Evolutionary conservation across 2,797 vertebrate species (phyloP).

Genomic region (Poeciliopsis paucimaculata): DNA sequence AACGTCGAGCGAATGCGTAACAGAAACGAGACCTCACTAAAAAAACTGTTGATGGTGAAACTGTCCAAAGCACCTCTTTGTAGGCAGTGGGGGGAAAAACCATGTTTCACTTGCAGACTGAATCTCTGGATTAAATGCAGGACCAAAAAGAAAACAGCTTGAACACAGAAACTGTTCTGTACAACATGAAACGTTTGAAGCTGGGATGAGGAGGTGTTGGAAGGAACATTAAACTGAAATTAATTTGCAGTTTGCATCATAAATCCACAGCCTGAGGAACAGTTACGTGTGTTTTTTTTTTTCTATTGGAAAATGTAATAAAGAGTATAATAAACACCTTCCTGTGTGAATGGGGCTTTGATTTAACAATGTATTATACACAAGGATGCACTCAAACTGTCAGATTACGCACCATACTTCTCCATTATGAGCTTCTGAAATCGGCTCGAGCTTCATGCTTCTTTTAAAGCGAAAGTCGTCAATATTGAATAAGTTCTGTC

Average conservation of each 20-base stretch:
- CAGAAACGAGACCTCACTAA: background rate
- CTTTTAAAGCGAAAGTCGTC: conserved; percentile 1
- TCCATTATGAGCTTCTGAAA: conserved; percentile 20
- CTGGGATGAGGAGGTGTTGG: conserved; percentile 38
- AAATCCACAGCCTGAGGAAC: conserved; percentile 59
- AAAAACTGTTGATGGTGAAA: background rate
- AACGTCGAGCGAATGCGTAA: background rate
- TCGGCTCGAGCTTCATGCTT: conserved; percentile 9
- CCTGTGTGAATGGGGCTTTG: conserved; percentile 30
- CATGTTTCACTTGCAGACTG: conserved; percentile 9
- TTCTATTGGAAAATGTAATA: conserved; percentile 49
- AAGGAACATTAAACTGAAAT: conserved; percentile 29
- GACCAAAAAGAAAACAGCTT: conserved; percentile 15
- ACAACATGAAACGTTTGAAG: conserved; percentile 43
- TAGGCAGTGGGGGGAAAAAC: background rate
- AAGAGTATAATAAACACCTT: conserved; percentile 52
- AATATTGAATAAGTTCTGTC: conserved; percentile 45
- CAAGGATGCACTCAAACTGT: conserved; percentile 15
- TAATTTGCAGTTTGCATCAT: conserved; percentile 54
- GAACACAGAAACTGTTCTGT: conserved; percentile 26
- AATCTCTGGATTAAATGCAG: conserved; percentile 38
- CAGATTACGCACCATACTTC: conserved; percentile 9
- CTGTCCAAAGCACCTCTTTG: background rate
- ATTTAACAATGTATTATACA: conserved; percentile 49
- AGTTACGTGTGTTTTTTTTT: conserved; percentile 24